phyloP scores from a whole-genome alignment of 2,797 vertebrate species.

The Morelia viridis region DNA sequence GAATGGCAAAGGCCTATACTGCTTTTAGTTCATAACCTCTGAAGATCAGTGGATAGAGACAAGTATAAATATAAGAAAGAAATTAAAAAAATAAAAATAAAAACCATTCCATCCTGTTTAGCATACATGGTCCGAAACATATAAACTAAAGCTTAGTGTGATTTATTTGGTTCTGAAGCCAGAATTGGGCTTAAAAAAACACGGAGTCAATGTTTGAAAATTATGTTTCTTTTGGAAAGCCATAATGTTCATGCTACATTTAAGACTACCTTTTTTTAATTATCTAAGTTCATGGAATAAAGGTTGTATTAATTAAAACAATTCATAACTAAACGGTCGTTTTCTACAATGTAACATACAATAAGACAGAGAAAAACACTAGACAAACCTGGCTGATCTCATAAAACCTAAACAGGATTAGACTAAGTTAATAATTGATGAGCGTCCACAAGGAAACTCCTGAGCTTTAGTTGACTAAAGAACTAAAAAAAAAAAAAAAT shows the following conservation, averaged over 20 bases:
- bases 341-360: constrained; percentile 38
- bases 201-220: background rate
- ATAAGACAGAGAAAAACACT: background rate
- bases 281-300: constrained; percentile 63
- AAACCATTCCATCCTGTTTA: no score
- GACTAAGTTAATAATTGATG: no score
- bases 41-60: no score
- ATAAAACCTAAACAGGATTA: constrained; percentile 10
- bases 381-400: background rate
- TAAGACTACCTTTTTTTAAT: constrained; percentile 60
- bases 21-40: background rate
- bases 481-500: background rate
- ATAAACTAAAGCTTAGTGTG: background rate
- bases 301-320: constrained; percentile 64
- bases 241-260: constrained; percentile 23
- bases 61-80: no score
- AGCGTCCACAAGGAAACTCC: background rate
- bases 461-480: background rate
- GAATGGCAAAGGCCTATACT: background rate
- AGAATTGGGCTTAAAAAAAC: background rate
- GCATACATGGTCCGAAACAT: background rate
- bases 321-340: constrained; percentile 65
- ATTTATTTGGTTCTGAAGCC: background rate
- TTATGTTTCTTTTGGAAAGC: constrained; percentile 28
- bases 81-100: no score